A percentile compares a stretch with the other conserved stretches of the same genome.
These are phyloP conservation scores for Mactra quadrangularis DNA, from an alignment of 1,140 invertebrate species.

Conservation along the genomic window DNA sequence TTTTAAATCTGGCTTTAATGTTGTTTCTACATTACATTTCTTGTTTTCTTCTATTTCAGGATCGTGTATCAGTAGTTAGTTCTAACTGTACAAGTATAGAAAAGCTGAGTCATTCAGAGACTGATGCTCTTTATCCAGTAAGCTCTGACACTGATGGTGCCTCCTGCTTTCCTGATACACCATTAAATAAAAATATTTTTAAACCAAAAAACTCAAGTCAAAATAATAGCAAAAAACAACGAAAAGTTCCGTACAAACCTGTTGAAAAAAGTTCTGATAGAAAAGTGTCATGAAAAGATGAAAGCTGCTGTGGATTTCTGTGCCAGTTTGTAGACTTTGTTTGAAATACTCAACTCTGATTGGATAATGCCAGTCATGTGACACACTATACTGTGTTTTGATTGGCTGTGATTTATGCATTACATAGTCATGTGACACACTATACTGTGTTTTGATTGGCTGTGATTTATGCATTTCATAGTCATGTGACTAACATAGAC, in stretches of 20 bases:
- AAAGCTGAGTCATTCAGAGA: constrained; percentile 48
- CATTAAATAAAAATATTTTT: constrained; percentile 55
- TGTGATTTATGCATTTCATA: not conserved
- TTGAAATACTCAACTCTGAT: not conserved
- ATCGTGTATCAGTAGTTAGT: constrained; percentile 39
- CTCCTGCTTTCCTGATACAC: constrained; percentile 40
- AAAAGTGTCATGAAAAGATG: constrained; percentile 33
- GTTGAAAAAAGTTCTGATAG: constrained; percentile 31
- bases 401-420: not conserved
- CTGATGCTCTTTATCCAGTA: constrained; percentile 37
- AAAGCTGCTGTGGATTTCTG: not conserved
- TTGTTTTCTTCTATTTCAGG: no score
- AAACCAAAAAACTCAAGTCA: constrained; percentile 31
- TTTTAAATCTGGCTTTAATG: no score
- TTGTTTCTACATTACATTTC: no score
- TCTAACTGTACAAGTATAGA: constrained; percentile 47
- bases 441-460: not conserved
- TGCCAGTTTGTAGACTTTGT: not conserved
- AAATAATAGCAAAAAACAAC: constrained; percentile 24
- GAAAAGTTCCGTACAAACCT: constrained; percentile 44
- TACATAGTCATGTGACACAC: not conserved
- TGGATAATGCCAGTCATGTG: not conserved
- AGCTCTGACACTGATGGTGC: constrained; percentile 44
- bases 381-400: not conserved
- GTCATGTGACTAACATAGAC: not conserved